Conservation (phyloP, 1,140 invertebrate genomes). For the Macrotrachela quadricornifera region DNA sequence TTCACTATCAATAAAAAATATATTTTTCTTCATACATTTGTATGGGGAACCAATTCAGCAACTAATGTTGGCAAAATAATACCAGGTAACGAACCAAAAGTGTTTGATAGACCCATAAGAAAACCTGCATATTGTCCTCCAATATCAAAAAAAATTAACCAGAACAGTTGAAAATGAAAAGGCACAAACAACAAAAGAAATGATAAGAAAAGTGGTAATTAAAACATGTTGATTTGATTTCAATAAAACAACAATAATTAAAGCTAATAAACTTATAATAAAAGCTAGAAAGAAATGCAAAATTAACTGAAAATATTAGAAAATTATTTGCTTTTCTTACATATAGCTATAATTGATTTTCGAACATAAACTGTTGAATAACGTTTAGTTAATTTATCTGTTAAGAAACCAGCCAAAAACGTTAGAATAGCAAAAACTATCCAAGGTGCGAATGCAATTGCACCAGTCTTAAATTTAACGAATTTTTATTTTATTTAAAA, state of each 20-base stretch:
- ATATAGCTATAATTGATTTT: too few relatives aligned
- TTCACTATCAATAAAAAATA: neutral
- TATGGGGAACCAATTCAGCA: slow-evolving; percentile 42
- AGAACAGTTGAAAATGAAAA: slow-evolving; percentile 66
- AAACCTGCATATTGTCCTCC: slow-evolving; percentile 35
- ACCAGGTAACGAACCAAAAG: slow-evolving; percentile 61
- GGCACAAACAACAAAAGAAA: slow-evolving; percentile 62
- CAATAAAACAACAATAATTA: too few relatives aligned
- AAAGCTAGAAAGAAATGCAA: too few relatives aligned
- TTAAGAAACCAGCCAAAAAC: slow-evolving; percentile 51
- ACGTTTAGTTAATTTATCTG: slow-evolving; percentile 45
- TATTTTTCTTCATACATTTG: slow-evolving; percentile 16
- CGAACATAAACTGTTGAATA: too few relatives aligned
- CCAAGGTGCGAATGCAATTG: slow-evolving; percentile 66
- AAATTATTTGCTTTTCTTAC: too few relatives aligned
- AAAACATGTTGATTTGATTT: too few relatives aligned
- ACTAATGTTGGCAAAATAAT: slow-evolving; percentile 58
- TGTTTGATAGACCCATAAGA: slow-evolving; percentile 44
- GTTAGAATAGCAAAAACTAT: slow-evolving; percentile 57
- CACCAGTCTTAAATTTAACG: slow-evolving; percentile 69
- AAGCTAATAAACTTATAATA: too few relatives aligned
- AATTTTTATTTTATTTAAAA: too few relatives aligned
- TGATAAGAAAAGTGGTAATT: slow-evolving; percentile 48
- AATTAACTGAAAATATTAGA: too few relatives aligned
- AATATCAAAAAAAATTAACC: slow-evolving; percentile 64